Base-by-base conservation (phyloP, 92 coral and sea anemone genomes). In the Paramuricea clavata region DNA sequence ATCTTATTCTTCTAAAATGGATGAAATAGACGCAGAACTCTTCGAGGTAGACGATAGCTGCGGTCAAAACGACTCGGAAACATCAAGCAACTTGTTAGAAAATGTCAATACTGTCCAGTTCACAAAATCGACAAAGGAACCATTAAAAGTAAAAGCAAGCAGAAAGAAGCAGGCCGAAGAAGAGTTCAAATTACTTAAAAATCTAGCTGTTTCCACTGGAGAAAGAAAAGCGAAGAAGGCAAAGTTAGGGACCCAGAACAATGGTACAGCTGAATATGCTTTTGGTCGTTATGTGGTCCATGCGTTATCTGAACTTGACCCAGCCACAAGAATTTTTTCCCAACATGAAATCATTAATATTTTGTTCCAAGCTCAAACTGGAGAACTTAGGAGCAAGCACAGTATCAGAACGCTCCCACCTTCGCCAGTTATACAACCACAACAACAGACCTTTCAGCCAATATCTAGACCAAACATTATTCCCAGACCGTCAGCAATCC, bases 91-190 rank as follows among this genome's bases (percentile, higher is more conserved):
- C 3, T 36, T 36, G 42, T 36, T 36, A 36, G 42, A 36, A 8
- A 8, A 36, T 36, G 42, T 8, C 3, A 36, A 36, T 36, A 8
- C n/a, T 3, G 42, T 36, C 42, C 42, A 36, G 42, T 36, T n/a
- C n/a, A n/a, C 65, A n/a, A 57, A 57, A 25, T 57, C 65, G 6
- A 57, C 65, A n/a, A 57, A 57, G 13, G 65, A 57, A 57, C 65
- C 65, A 57, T 3, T 57, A 57, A n/a, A 57, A 23, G n/a, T 57
- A n/a, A 57, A 57, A 57, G 26, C 62, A 54, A 54, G 25, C 62
- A 9, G 62, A 54, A 9, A 54, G 31, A 57, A 57, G 65, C 27
- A 57, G 17, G 65, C 65, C 9, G 65, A 57, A 17, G 65, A 57
- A 57, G 70, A 26, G 36, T 62, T 8, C 35, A 62, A 30, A 62